These are phyloP conservation scores for Gortyna flavago DNA, from an alignment of 2,888 invertebrate genomes.

Conservation along the genomic window DNA sequence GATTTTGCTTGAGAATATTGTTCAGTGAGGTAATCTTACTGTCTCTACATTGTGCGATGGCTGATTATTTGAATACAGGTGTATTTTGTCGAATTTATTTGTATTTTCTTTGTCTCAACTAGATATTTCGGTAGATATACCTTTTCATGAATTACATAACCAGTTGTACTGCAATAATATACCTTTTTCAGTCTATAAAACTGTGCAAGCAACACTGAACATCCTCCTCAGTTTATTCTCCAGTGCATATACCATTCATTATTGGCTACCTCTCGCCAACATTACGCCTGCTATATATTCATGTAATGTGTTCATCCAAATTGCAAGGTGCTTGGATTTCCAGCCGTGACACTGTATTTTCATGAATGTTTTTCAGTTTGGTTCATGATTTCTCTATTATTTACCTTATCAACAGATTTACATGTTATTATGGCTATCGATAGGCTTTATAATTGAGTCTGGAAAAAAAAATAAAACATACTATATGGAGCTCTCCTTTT, in stretches of 20 bases:
- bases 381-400: slow-evolving; percentile 4
- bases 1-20: slow-evolving; percentile 40
- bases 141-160: background rate
- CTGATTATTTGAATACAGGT: slow-evolving; percentile 51
- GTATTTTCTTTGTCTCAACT: slow-evolving; percentile 11
- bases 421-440: background rate
- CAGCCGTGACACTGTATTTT: slow-evolving; percentile 42
- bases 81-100: slow-evolving; percentile 20
- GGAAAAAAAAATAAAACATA: background rate
- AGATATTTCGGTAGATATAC: background rate
- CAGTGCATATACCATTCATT: slow-evolving; percentile 29
- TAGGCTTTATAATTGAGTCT: too few relatives aligned
- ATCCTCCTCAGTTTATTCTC: slow-evolving; percentile 13
- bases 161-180: background rate
- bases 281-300: slow-evolving; percentile 61
- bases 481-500: too few relatives aligned
- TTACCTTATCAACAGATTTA: background rate
- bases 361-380: slow-evolving; percentile 6
- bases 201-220: background rate
- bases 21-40: slow-evolving; percentile 41
- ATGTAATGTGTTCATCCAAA: slow-evolving; percentile 61
- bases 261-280: slow-evolving; percentile 36
- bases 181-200: slow-evolving; percentile 5
- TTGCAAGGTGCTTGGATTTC: slow-evolving; percentile 50
- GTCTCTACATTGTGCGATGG: slow-evolving; percentile 21